Base-by-base conservation (phyloP, 2,888 invertebrate species). In the Drosophila macrothrix region DNA sequence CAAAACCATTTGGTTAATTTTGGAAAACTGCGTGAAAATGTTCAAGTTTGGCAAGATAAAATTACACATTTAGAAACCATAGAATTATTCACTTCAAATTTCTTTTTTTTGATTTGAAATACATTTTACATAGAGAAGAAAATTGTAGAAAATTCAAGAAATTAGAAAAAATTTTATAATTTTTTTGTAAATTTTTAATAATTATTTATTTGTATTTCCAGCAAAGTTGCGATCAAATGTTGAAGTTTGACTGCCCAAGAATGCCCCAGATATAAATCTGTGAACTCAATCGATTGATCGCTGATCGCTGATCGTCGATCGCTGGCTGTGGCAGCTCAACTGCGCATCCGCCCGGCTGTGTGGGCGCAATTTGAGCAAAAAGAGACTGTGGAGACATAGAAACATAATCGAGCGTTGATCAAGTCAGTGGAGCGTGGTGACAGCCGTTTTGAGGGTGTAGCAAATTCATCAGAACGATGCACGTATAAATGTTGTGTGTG, bases 261-360 rank as follows among this genome's bases (percentile, higher is more conserved):
- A 37, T 50, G 65, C 39, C 54, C 43, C 52, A 56, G 62, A 75
- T 73, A 49, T 52, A 62, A 49, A 68, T 69, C 80, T 76, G 83
- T 80, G 69, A 82, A 82, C 63, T 69, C 67, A 80, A 76, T 80
- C 72, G 81, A 83, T 78, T 79, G 59, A 77, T 60, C 41, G 65
- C 62, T 73, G 73, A 58, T n/a, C 52, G 52, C 3, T n/a, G 10
- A 39, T 54, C 31, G 33, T 4, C 9, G 46, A 46, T 60, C 41
- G 72, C 50, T 66, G 22, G 5, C 33, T 33, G 71, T 84, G 77
- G 78, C 73, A 83, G 75, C 76, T 92, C 90, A 88, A 91, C 83
- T 92, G 92, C 86, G 90, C 91, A 91, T 92, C 92, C 92, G 92
- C 87, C 86, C 61, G 37, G 46, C 46, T 88, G 91, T 91, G 92